Evolutionary conservation across 2,888 invertebrate species (phyloP).

Genomic region (Drosophila subsilvestris): DNA sequence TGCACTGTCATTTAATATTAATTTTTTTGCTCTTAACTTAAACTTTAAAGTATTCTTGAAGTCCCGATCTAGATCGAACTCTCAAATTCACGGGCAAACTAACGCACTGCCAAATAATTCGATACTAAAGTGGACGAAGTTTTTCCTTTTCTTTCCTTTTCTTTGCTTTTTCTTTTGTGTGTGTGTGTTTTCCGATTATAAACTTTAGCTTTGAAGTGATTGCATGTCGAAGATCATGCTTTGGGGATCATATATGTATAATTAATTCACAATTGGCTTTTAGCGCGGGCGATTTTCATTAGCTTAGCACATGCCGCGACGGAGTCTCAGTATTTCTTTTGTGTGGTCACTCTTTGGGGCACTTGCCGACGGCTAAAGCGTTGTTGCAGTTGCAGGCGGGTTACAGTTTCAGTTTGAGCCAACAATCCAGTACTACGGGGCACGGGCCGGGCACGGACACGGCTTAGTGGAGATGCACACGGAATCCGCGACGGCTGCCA

Average conservation of each 20-base stretch:
- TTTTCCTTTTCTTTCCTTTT: background rate
- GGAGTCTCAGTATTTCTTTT: background rate
- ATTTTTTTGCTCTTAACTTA: slow-evolving; percentile 62
- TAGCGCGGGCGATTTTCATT: background rate
- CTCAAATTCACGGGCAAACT: slow-evolving; percentile 23
- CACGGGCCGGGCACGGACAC: background rate
- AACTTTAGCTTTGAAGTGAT: background rate
- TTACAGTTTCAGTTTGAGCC: slow-evolving; percentile 17
- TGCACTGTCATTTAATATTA: slow-evolving; percentile 83
- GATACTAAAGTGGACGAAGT: slow-evolving; percentile 4
- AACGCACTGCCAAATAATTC: slow-evolving; percentile 28
- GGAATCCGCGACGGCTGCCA: slow-evolving; percentile 24
- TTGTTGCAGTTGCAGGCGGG: slow-evolving; percentile 1
- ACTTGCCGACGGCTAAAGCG: slow-evolving; percentile 61
- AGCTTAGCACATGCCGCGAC: background rate
- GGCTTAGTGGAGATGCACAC: slow-evolving; percentile 3
- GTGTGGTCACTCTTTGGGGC: background rate
- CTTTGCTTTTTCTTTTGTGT: background rate
- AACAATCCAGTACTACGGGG: background rate
- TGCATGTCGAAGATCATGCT: no score
- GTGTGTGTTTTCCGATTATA: background rate
- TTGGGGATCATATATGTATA: background rate
- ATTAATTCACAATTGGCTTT: slow-evolving; percentile 1
- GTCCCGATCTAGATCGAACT: slow-evolving; percentile 17
- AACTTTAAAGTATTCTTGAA: slow-evolving; percentile 63